Conservation (phyloP, 2,797 vertebrate genomes). For the Lutra lutra region DNA sequence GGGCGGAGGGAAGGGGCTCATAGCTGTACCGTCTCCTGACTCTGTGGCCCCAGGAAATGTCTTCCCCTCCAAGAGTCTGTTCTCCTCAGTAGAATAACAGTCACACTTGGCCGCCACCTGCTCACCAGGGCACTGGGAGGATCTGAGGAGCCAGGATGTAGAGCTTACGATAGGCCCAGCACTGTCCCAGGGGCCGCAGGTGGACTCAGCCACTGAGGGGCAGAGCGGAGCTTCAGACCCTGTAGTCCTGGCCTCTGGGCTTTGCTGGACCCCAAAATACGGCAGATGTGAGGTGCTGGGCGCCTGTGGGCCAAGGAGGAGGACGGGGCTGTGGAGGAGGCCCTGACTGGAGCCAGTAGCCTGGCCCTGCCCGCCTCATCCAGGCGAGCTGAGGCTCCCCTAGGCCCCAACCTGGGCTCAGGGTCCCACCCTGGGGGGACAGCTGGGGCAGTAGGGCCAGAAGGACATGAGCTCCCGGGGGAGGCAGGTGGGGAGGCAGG, state of each 20-base stretch:
- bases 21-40: neutral
- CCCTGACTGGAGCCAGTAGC: neutral
- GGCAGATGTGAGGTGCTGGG: neutral
- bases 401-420: neutral
- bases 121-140: neutral
- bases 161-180: neutral
- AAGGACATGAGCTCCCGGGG: neutral
- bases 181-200: accelerated
- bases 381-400: conserved; percentile 63
- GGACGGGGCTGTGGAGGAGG: neutral
- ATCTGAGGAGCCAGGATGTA: neutral
- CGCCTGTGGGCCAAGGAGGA: neutral
- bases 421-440: neutral
- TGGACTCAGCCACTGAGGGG: neutral
- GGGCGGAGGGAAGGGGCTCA: neutral
- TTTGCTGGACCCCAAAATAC: neutral
- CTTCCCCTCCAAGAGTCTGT: neutral
- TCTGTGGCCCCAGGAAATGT: neutral
- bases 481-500: neutral
- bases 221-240: neutral
- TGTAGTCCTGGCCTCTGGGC: neutral
- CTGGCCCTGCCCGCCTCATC: neutral
- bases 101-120: neutral
- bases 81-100: neutral
- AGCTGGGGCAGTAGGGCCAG: neutral